Conservation (phyloP, 2,888 invertebrate species). For the Lycia hirtaria region DNA sequence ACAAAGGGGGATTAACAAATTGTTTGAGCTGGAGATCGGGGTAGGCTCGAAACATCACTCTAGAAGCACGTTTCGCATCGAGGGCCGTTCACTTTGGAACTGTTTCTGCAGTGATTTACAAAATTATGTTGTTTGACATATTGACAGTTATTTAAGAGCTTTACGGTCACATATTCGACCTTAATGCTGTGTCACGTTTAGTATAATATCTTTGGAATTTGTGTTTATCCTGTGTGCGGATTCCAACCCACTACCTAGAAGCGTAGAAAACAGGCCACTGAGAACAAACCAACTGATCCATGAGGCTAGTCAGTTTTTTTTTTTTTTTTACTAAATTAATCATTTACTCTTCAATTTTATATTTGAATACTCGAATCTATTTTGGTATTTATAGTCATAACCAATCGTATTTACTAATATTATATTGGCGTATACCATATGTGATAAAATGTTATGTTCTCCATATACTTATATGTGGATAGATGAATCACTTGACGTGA, state of each 20-base stretch:
- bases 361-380: no score
- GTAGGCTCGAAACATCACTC: conserved; percentile 15
- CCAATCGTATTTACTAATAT: no score
- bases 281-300: no score
- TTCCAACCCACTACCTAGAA: no score
- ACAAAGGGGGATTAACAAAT: conserved; percentile 26
- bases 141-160: not conserved
- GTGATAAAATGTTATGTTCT: conserved; percentile 46
- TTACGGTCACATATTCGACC: not conserved
- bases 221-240: no score
- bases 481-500: conserved; percentile 69
- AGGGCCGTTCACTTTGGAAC: conserved; percentile 3
- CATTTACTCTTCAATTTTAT: no score
- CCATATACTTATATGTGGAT: conserved; percentile 55
- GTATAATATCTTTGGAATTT: conserved; percentile 7
- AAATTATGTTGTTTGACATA: not conserved
- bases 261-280: no score
- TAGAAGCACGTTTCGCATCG: conserved; percentile 20
- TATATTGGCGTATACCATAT: conserved; percentile 43
- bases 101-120: conserved; percentile 2
- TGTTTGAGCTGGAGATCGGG: conserved; percentile 16
- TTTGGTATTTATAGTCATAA: no score
- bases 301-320: no score
- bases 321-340: no score
- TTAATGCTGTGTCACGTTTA: not conserved